Percentiles rank a stretch among this genome's conserved stretches.
These are phyloP conservation scores for Adelognathus sp. DNA, from an alignment of 2,888 invertebrate genomes.

Conservation along the genomic window DNA sequence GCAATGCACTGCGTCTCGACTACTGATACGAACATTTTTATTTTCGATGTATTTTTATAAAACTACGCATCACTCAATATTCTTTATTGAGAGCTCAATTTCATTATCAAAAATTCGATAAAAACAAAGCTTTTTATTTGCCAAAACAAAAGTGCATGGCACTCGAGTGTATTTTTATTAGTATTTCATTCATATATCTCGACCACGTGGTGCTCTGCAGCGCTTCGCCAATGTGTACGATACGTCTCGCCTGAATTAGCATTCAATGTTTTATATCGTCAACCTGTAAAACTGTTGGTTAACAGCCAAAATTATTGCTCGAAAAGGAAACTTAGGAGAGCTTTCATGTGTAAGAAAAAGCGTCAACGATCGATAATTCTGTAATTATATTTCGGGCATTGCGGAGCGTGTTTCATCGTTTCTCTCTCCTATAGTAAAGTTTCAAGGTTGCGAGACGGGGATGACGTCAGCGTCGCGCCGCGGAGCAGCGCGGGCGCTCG, in stretches of 20 bases:
- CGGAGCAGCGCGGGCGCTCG: no score
- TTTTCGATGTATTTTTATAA: not conserved
- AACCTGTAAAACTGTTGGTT: not conserved
- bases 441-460: slow-evolving; percentile 40
- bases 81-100: not conserved
- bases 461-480: slow-evolving; percentile 35
- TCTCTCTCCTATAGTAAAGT: no score
- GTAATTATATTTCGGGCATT: slow-evolving; percentile 11
- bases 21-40: not conserved
- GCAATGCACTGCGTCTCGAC: not conserved
- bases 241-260: not conserved
- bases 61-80: not conserved
- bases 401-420: not conserved
- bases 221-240: not conserved
- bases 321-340: not conserved
- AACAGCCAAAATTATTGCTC: not conserved
- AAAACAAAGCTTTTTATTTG: not conserved
- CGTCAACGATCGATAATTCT: not conserved
- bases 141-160: not conserved
- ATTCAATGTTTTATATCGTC: not conserved
- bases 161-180: no score
- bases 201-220: slow-evolving; percentile 9
- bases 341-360: not conserved
- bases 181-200: not conserved
- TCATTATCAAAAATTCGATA: not conserved